Percentiles rank a stretch among this genome's conserved stretches.
These are phyloP conservation scores for Julus scanicus DNA, from an alignment of 2,888 invertebrate genomes.

Conservation along the genomic window DNA sequence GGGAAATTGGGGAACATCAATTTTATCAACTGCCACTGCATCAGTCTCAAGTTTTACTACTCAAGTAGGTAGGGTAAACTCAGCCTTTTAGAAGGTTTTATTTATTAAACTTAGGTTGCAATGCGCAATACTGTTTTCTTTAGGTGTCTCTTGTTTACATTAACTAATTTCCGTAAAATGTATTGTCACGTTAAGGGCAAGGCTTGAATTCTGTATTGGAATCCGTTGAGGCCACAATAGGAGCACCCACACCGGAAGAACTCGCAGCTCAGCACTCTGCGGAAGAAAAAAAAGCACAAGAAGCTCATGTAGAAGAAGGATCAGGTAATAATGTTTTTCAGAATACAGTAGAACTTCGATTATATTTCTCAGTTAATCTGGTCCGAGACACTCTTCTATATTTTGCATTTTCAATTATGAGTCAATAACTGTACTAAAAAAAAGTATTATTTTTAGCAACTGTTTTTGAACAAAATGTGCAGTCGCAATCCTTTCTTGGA, in stretches of 20 bases:
- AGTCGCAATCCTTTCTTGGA: slow-evolving; percentile 22
- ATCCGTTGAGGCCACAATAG: slow-evolving; percentile 79
- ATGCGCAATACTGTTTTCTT: neutral
- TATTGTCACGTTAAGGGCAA: slow-evolving; percentile 68
- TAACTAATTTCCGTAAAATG: neutral
- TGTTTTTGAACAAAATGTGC: neutral
- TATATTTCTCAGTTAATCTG: too few relatives aligned
- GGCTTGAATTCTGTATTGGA: slow-evolving; percentile 79
- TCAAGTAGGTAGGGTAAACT: slow-evolving; percentile 71
- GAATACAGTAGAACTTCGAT: neutral
- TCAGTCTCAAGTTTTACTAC: slow-evolving; percentile 81
- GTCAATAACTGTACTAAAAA: neutral
- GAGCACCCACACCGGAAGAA: slow-evolving; percentile 84
- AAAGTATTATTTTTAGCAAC: neutral
- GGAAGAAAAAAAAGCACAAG: slow-evolving; percentile 49
- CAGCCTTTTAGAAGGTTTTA: neutral
- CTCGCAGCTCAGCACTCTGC: slow-evolving; percentile 69
- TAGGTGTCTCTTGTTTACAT: too few relatives aligned
- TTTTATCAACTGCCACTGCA: slow-evolving; percentile 80
- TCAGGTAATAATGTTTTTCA: neutral
- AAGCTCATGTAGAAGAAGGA: neutral
- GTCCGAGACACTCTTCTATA: too few relatives aligned
- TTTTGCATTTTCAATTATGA: neutral
- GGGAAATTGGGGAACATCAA: slow-evolving; percentile 82
- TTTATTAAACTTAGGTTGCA: neutral